Evolutionary conservation across 2,113 vertebrate species (phyloP).

Genomic region (Ovis aries): ARS-UI_Ramb_v3.0 NC_056080.1:62366001-62366500

Average conservation of each 20-base stretch:
- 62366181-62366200: not conserved
- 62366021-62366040: not conserved
- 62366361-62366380: not conserved
- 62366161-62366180: not conserved
- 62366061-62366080: not conserved
- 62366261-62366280: too few species aligned
- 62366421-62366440: not conserved
- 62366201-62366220: not conserved
- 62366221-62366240: not conserved
- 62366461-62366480: not conserved
- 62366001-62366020: not conserved
- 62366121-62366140: not conserved
- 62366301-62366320: not conserved
- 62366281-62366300: not conserved
- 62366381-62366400: not conserved
- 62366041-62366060: not conserved
- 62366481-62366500: not conserved
- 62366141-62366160: not conserved
- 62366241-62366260: not conserved
- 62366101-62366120: not conserved
- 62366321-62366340: not conserved
- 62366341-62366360: not conserved
- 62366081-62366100: not conserved
- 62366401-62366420: not conserved
- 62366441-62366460: not conserved